phyloP scores from a whole-genome alignment of 2,797 vertebrate genomes.

The Sarcoramphus papa region DNA sequence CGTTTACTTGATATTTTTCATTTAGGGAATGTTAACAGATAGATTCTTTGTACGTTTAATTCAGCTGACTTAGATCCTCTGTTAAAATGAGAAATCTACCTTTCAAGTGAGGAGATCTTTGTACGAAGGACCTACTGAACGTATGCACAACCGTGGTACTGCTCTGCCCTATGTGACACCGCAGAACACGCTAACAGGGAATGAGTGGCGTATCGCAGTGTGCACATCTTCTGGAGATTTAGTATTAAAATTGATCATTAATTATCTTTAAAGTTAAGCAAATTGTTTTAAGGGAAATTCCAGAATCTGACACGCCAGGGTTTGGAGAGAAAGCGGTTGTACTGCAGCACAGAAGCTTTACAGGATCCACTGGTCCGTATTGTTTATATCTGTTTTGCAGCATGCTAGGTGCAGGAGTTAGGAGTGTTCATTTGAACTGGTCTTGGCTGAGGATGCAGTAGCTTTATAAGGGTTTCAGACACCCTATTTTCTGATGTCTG shows the following conservation, averaged over 20 bases:
- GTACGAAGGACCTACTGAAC: rapidly evolving
- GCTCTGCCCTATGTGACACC: no score
- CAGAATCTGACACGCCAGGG: rapidly evolving
- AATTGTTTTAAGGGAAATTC: not conserved
- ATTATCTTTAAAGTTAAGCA: not conserved
- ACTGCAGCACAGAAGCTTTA: not conserved
- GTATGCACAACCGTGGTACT: rapidly evolving
- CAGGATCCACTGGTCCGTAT: rapidly evolving
- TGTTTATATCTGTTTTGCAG: not conserved
- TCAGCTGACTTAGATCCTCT: not conserved
- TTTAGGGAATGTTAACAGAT: not conserved
- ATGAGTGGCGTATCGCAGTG: rapidly evolving
- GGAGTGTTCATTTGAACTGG: not conserved
- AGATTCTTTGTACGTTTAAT: not conserved
- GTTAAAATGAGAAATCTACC: not conserved
- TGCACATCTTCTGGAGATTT: not conserved
- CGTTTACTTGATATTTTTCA: not conserved
- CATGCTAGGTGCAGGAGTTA: not conserved
- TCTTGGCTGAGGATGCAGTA: not conserved
- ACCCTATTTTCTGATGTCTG: not conserved
- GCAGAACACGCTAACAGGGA: rapidly evolving
- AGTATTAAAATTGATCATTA: not conserved
- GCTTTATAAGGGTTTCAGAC: not conserved
- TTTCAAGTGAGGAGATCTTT: not conserved
- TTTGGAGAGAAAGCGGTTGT: not conserved